phyloP scores from a whole-genome alignment of 2,113 vertebrate species.

The Cheirogaleus medius region DNA sequence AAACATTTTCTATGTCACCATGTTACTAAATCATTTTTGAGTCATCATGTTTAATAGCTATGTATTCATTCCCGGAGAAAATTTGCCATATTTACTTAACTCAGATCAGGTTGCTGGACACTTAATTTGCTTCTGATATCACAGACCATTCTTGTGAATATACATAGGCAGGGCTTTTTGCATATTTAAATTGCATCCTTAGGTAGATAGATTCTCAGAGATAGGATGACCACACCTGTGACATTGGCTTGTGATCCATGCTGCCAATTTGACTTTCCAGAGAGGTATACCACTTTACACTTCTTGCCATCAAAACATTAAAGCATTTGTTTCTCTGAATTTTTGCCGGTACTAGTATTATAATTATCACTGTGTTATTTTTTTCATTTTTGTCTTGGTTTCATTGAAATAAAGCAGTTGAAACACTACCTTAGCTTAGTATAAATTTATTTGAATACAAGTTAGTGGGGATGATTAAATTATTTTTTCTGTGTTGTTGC shows the following conservation, averaged over 20 bases:
- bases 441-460: not conserved
- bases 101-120: not conserved
- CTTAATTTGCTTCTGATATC: not conserved
- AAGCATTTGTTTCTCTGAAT: not conserved
- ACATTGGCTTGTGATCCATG: not conserved
- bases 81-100: not conserved
- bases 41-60: not conserved
- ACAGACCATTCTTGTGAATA: not conserved
- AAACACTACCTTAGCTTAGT: not conserved
- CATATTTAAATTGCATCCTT: not conserved
- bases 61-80: not conserved
- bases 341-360: not conserved
- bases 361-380: not conserved
- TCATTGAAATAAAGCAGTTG: not conserved
- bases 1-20: not conserved
- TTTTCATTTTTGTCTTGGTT: not conserved
- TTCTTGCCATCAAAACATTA: not conserved
- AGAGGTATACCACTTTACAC: not conserved
- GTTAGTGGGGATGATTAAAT: not conserved
- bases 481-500: not conserved
- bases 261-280: not conserved
- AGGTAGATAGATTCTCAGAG: not conserved
- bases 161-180: not conserved
- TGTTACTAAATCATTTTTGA: not conserved
- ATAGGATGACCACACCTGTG: not conserved